Base-by-base conservation (phyloP, 1,140 invertebrate genomes). In the Orussus abietinus region DNA sequence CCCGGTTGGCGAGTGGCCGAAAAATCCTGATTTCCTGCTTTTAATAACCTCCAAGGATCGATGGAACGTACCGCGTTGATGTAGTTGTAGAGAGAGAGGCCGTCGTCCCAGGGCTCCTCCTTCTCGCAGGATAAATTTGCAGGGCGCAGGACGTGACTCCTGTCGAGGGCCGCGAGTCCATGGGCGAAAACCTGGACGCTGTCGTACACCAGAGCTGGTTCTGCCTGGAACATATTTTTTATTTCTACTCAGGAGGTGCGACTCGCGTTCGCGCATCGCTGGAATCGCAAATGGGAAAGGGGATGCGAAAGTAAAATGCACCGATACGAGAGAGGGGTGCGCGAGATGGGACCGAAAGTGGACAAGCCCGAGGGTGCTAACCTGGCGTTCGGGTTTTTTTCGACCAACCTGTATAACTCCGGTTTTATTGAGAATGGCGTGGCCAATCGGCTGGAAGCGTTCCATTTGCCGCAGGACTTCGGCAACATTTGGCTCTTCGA, bases 151-250 rank as follows among this genome's bases (percentile, higher is more conserved):
- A 77, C 69, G 34, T 81, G 81, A 58, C 79, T 78, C 18, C 77
- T 73, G 55, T 90, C 85, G 43, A 90, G 77, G 2, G 83, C 77
- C 12, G 84, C 80, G 29, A 93, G 66, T 11, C 88, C 90, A 51
- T 85, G 77, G 7, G 89, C 90, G 55, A 96, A 85, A 17, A 91
- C 82, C 55, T 90, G 84, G 0, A 95, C 92, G 9, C 90, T 89
- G 67, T 96, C 92, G 66, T 90, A 95, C 52, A 95, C 83, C 33
- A 96, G 73, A 7, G 92, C 92, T 45, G 91, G 87, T 69, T 92
- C 88, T 42, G 90, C 90, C 92, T 96, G 75, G 14, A 78, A 76
- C 49, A 61, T 55, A 56, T 36, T 52, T 51, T 52, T 50, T 21
- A n/a, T n/a, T n/a, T n/a, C n/a, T n/a, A n/a, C n/a, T n/a, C n/a